A percentile compares a stretch with the other conserved stretches of the same genome.
Evolutionary conservation across 2,113 vertebrate species (phyloP).

Genomic region (Cromileptes altivelis): DNA sequence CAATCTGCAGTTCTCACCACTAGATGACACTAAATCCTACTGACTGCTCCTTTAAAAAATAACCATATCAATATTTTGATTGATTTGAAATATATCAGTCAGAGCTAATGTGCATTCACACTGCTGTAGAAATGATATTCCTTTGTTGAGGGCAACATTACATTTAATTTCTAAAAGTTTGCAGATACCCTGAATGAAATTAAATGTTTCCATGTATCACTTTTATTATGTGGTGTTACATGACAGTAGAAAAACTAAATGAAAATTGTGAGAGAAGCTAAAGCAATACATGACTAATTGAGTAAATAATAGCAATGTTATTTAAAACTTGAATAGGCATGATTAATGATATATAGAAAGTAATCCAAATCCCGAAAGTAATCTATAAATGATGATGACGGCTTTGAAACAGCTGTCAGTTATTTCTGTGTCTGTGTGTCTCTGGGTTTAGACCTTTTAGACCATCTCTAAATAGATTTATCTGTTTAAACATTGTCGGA

Average conservation of each 20-base stretch:
- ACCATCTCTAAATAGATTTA: conserved; percentile 41
- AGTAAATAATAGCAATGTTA: not conserved
- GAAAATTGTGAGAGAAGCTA: not conserved
- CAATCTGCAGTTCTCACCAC: too few relatives aligned
- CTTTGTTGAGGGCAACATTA: not conserved
- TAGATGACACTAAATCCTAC: too few relatives aligned
- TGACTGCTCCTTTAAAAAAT: not conserved
- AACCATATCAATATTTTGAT: not conserved
- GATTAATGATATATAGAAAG: not conserved
- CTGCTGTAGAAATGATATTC: not conserved
- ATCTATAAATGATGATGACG: not conserved
- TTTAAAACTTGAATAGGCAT: not conserved
- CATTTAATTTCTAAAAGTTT: not conserved
- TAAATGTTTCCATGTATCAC: not conserved
- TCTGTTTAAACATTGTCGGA: conserved; percentile 47
- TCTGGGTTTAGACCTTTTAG: conserved; percentile 28
- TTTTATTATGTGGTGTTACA: not conserved
- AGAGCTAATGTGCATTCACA: not conserved
- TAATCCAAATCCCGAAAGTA: not conserved
- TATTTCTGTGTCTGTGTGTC: conserved; percentile 26
- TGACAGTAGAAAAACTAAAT: too few relatives aligned
- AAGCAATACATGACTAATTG: not conserved
- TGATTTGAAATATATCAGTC: not conserved
- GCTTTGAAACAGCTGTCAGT: conserved; percentile 21
- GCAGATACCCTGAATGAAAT: not conserved